A percentile compares a stretch with the other conserved stretches of the same genome.
phyloP scores from a whole-genome alignment of 2,888 invertebrate genomes.

The Drosophila quasianomalipes region DNA sequence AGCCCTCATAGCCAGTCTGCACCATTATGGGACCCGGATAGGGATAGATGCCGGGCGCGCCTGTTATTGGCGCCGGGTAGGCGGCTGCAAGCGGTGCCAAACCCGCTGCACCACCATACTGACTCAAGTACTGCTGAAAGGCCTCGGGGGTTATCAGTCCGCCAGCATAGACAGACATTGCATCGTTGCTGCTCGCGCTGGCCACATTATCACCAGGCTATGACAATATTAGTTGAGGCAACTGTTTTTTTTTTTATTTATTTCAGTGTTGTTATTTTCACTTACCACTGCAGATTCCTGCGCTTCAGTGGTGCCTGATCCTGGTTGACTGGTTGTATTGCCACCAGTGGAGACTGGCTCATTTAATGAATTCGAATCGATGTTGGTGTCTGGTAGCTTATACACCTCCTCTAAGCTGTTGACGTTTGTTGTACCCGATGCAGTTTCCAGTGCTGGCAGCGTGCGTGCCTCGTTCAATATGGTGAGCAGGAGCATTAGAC shows the following conservation, averaged over 20 bases:
- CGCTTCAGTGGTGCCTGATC: conserved; percentile 6
- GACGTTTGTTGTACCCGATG: conserved; percentile 26
- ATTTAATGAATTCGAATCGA: conserved; percentile 18
- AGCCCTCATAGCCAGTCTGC: conserved; percentile 86
- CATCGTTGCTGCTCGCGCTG: conserved; percentile 77
- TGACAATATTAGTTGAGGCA: neutral
- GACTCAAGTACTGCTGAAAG: conserved; percentile 83
- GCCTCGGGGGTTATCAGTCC: conserved; percentile 82
- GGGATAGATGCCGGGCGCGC: conserved; percentile 70
- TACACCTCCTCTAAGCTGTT: conserved; percentile 65
- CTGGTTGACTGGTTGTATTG: conserved; percentile 30
- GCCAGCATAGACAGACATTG: conserved; percentile 73
- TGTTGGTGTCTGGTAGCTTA: conserved; percentile 53
- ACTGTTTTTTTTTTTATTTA: neutral
- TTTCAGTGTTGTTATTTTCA: neutral
- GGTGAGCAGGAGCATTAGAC: conserved; percentile 45
- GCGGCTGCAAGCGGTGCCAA: conserved; percentile 60
- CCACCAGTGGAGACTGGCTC: conserved; percentile 11
- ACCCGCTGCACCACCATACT: conserved; percentile 78
- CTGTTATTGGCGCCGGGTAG: conserved; percentile 65
- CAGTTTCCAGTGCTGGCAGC: conserved; percentile 61
- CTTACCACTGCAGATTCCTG: conserved; percentile 54
- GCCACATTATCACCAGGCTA: conserved; percentile 69
- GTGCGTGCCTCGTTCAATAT: conserved; percentile 18
- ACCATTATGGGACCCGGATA: conserved; percentile 82